A percentile compares a stretch with the other conserved stretches of the same genome.
Conservation (phyloP, 2,113 vertebrate species). For the Lycocorax pyrrhopterus region DNA sequence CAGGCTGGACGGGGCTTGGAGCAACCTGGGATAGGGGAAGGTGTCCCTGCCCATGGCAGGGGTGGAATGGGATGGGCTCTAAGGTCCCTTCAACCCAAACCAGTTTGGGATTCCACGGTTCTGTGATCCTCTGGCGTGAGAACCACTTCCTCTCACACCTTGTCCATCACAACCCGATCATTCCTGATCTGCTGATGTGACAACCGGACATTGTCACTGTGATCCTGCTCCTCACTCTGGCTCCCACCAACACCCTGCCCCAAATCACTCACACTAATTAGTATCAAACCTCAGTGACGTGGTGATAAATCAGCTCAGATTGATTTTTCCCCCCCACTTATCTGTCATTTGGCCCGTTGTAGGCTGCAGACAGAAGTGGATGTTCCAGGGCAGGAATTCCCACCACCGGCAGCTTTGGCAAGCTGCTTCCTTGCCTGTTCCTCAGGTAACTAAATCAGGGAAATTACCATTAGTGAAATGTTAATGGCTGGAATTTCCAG, state of each 20-base stretch:
- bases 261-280: not conserved
- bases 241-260: not conserved
- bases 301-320: not conserved
- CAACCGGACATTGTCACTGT: not conserved
- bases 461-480: not conserved
- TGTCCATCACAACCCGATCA: not conserved
- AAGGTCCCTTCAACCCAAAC: not conserved
- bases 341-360: not conserved
- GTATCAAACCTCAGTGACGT: not conserved
- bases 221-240: not conserved
- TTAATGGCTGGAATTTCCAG: not conserved
- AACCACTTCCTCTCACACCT: not conserved
- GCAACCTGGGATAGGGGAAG: not conserved
- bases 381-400: not conserved
- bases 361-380: not conserved
- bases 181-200: not conserved
- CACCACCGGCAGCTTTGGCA: not conserved
- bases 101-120: not conserved
- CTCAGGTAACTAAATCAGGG: not conserved
- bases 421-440: not conserved
- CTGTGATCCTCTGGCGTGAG: not conserved
- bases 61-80: accelerated
- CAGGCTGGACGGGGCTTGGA: not conserved
- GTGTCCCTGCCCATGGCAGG: not conserved
- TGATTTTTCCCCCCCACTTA: not conserved